Evolutionary conservation across 2,888 invertebrate genomes (phyloP).

Genomic region (Watsonalla binaria): DNA sequence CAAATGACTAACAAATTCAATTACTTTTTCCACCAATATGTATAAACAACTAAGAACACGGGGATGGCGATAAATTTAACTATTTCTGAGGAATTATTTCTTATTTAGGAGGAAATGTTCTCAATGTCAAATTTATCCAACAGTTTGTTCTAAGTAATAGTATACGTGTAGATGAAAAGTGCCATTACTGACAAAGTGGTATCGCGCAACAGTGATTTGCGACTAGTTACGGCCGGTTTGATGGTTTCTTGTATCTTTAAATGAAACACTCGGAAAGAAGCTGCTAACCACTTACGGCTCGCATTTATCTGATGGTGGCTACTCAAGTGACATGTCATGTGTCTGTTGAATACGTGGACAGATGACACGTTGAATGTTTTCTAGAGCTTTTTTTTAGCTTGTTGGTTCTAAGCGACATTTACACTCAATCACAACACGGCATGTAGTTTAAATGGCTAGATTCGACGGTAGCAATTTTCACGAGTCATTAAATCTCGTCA

Average conservation of each 20-base stretch:
- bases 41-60: too few species aligned
- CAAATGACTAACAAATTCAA: slow-evolving; percentile 55
- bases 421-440: slow-evolving; percentile 27
- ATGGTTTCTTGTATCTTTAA: slow-evolving; percentile 42
- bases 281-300: slow-evolving; percentile 20
- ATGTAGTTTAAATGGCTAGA: slow-evolving; percentile 37
- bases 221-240: slow-evolving; percentile 28
- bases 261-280: slow-evolving; percentile 33
- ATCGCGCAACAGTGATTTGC: slow-evolving; percentile 35
- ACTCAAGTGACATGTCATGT: background rate
- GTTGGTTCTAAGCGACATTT: slow-evolving; percentile 5
- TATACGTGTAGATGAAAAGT: slow-evolving; percentile 20
- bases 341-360: slow-evolving; percentile 24
- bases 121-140: slow-evolving; percentile 27
- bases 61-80: too few species aligned
- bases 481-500: slow-evolving; percentile 63
- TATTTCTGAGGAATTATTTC: too few species aligned
- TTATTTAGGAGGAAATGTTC: too few species aligned
- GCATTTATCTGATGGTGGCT: slow-evolving; percentile 32
- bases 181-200: slow-evolving; percentile 39
- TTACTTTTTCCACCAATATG: slow-evolving; percentile 7
- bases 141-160: slow-evolving; percentile 8
- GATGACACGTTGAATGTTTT: slow-evolving; percentile 16
- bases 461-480: slow-evolving; percentile 59
- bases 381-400: slow-evolving; percentile 4